Evolutionary conservation across 2,797 vertebrate genomes (phyloP), one percentile per base, ranked within the genome.

Genomic region (Xenopus petersii): DNA sequence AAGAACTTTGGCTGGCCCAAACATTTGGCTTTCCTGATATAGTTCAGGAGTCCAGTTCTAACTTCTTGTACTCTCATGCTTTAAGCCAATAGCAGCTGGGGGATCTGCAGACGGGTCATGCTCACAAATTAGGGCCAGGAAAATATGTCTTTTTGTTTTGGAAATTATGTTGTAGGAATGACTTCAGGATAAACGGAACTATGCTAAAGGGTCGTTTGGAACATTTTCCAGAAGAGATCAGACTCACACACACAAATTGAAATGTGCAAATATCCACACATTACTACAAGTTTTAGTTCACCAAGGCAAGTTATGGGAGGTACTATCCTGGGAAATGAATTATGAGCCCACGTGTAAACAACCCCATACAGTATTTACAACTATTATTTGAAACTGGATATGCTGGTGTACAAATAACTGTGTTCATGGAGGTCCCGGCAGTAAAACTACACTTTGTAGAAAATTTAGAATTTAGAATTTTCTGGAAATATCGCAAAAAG

Each of bases 1-100:
- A 67, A 82, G 84, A 83, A 77, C 83, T 84, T 83, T 88, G 87
- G 84, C 84, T 84, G 82, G 80, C 82, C 83, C 6, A 65, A 63
- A 59, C 74, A 69, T 75, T 87, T 85, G 84, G 84, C 83, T 87
- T 82, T 30, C 15, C 26, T 73, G 66, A 46, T 42, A 46, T 65
- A 64, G 49, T 51, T 51, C 49, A 51, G 49, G 60, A 73, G 76
- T 73, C 71, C 71, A 78, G 71, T 69, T 78, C 70, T 75, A 55
- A 64, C 60, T 73, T 33, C 65, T 63, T 73, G 71, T 60, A 73
- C 65, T 73, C 76, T 78, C 66, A 77, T 58, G 63, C 79, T 68
- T 0, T 46, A 11, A 86, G 82, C 84, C 77, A 71, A 81, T 70
- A 55, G 66, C 80, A 78, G 33, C 80, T 67, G 71, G 79, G 51